Evolutionary conservation across 2,888 invertebrate genomes (phyloP).

Genomic region (Cremastobaeus sp.): DNA sequence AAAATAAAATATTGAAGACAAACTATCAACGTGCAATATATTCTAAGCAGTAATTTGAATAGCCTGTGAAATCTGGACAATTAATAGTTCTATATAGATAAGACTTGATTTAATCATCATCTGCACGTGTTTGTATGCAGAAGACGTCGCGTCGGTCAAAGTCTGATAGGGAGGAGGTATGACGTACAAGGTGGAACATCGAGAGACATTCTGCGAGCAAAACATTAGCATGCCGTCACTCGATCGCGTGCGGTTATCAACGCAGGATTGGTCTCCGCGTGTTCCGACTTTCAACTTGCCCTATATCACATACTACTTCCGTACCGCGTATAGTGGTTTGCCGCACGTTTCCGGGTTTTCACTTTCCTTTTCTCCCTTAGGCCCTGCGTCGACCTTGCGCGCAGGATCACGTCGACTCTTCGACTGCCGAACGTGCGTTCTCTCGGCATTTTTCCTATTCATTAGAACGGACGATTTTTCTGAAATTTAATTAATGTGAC

Average conservation of each 20-base stretch:
- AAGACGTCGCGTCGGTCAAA: slow-evolving; percentile 66
- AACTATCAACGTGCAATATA: no score
- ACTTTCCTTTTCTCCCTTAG: slow-evolving; percentile 25
- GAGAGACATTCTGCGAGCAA: slow-evolving; percentile 53
- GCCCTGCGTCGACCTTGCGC: neutral
- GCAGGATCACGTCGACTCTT: slow-evolving; percentile 40
- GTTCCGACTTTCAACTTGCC: slow-evolving; percentile 66
- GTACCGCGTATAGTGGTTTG: slow-evolving; percentile 40
- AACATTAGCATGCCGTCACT: slow-evolving; percentile 69
- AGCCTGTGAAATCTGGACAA: slow-evolving; percentile 8
- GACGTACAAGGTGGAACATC: slow-evolving; percentile 41
- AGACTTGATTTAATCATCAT: slow-evolving; percentile 22
- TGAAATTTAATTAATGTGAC: neutral
- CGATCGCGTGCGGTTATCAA: slow-evolving; percentile 69
- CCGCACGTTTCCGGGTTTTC: slow-evolving; percentile 52
- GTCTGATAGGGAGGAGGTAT: slow-evolving; percentile 57
- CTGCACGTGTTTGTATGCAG: slow-evolving; percentile 65
- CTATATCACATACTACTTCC: slow-evolving; percentile 57
- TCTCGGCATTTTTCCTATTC: no score
- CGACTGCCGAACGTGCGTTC: slow-evolving; percentile 41
- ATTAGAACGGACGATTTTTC: no score
- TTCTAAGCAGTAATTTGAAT: no score
- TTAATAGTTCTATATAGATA: slow-evolving; percentile 25
- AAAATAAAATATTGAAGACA: no score
- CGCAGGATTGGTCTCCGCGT: slow-evolving; percentile 69